Conservation (phyloP, 2,113 vertebrate species). For the Poeciliopsis prolifica region DNA sequence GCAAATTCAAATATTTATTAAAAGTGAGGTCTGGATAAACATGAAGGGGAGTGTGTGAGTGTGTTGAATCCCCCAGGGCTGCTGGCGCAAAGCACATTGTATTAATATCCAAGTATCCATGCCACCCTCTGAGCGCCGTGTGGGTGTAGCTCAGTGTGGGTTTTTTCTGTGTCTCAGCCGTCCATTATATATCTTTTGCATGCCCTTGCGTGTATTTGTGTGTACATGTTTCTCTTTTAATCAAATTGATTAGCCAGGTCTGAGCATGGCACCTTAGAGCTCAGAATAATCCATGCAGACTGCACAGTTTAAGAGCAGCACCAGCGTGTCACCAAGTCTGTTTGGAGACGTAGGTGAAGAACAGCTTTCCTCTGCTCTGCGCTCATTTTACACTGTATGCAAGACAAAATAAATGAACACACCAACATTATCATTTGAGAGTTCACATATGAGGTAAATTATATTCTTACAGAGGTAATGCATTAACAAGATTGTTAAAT, state of each 20-base stretch:
- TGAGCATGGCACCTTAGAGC: conserved; percentile 7
- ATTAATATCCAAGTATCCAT: conserved; percentile 74
- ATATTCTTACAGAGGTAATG: too few species aligned
- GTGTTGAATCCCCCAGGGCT: conserved; percentile 59
- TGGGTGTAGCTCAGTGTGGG: conserved; percentile 35
- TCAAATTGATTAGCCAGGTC: conserved; percentile 35
- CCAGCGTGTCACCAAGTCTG: conserved; percentile 22
- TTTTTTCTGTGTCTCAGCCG: conserved; percentile 26
- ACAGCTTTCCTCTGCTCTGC: conserved; percentile 14
- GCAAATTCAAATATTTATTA: conserved; percentile 85
- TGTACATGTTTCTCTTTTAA: conserved; percentile 15
- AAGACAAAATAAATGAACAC: conserved; percentile 1
- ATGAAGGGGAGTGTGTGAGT: conserved; percentile 66
- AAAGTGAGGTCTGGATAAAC: conserved; percentile 80
- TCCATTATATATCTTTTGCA: conserved; percentile 18
- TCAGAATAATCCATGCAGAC: conserved; percentile 26
- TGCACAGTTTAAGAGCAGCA: conserved; percentile 15
- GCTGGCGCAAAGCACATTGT: conserved; percentile 74
- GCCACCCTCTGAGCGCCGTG: conserved; percentile 56
- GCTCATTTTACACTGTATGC: conserved; percentile 30
- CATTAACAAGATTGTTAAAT: not conserved
- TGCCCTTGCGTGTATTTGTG: not conserved
- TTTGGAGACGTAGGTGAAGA: conserved; percentile 22
- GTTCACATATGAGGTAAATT: not conserved
- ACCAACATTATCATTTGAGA: not conserved